Evolutionary conservation across 1,140 invertebrate species (phyloP).

Genomic region (Formica exsecta): DNA sequence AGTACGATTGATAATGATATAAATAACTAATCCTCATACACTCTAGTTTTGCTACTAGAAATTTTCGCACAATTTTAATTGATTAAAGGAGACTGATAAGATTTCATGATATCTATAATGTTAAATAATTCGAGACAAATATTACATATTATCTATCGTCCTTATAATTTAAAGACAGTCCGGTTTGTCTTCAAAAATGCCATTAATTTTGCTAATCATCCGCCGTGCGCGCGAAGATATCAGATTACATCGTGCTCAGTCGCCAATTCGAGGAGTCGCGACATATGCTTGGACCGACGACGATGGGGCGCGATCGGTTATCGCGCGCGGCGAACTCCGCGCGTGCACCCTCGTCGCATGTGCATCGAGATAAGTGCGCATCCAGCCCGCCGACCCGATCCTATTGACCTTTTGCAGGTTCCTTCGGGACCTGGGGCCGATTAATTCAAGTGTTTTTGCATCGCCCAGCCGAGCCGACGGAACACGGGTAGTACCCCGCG

Average conservation of each 20-base stretch:
- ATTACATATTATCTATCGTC: neutral
- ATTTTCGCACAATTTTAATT: too few relatives aligned
- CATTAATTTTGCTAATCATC: neutral
- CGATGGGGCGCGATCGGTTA: constrained; percentile 68
- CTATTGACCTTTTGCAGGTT: constrained; percentile 79
- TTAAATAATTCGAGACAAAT: too few relatives aligned
- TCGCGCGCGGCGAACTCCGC: constrained; percentile 20
- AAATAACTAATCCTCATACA: too few relatives aligned
- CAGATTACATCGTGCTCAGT: constrained; percentile 37
- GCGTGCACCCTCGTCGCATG: constrained; percentile 13
- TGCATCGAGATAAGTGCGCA: constrained; percentile 72
- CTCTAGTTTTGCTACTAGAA: too few relatives aligned
- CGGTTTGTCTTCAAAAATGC: neutral
- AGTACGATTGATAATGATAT: too few relatives aligned
- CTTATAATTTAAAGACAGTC: neutral
- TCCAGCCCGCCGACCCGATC: constrained; percentile 65
- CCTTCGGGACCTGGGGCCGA: constrained; percentile 74
- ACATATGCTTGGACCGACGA: constrained; percentile 66
- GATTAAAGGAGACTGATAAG: too few relatives aligned
- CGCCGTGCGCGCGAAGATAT: too few relatives aligned
- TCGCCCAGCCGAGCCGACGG: constrained; percentile 52
- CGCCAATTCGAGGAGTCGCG: constrained; percentile 1
- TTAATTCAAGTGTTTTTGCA: constrained; percentile 79
- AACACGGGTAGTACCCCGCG: constrained; percentile 65
- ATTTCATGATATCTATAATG: too few relatives aligned